These are phyloP conservation scores for Coreius guichenoti DNA, from an alignment of 2,797 vertebrate genomes.

Conservation along the genomic window DNA sequence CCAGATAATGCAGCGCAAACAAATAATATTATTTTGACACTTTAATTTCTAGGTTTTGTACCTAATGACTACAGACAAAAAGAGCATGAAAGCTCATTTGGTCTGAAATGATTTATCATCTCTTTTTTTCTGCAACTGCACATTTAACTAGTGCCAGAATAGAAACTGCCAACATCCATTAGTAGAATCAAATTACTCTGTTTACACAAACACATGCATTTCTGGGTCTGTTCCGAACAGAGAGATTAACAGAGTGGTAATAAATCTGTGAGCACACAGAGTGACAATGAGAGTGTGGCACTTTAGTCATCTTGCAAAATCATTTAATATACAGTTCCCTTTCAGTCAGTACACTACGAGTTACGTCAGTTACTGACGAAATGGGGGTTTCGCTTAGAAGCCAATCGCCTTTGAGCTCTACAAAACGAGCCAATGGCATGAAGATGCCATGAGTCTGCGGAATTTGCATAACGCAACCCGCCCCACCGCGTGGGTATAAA, in stretches of 20 bases:
- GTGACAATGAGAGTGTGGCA: neutral
- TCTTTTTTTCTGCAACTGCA: constrained; percentile 18
- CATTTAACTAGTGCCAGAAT: constrained; percentile 10
- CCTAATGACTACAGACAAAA: constrained; percentile 14
- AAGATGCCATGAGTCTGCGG: too few species aligned
- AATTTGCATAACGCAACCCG: too few species aligned
- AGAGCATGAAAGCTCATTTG: neutral
- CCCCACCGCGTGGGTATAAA: too few species aligned
- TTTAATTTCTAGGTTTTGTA: neutral
- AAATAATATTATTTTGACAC: constrained; percentile 37
- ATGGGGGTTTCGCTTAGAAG: too few species aligned
- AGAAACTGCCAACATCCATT: constrained; percentile 38
- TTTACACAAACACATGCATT: constrained; percentile 32
- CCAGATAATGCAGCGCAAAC: neutral
- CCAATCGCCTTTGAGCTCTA: too few species aligned
- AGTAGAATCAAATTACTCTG: constrained; percentile 26
- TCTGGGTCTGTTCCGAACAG: constrained; percentile 13
- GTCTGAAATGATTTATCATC: constrained; percentile 8
- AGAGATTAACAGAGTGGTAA: neutral
- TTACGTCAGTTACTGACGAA: too few species aligned
- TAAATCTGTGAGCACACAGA: neutral
- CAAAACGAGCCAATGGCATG: too few species aligned
- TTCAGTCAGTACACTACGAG: too few species aligned
- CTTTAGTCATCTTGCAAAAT: neutral
- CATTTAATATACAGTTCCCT: neutral